phyloP scores from a whole-genome alignment of 2,797 vertebrate genomes.

The Scomberomorus guttatus region DNA sequence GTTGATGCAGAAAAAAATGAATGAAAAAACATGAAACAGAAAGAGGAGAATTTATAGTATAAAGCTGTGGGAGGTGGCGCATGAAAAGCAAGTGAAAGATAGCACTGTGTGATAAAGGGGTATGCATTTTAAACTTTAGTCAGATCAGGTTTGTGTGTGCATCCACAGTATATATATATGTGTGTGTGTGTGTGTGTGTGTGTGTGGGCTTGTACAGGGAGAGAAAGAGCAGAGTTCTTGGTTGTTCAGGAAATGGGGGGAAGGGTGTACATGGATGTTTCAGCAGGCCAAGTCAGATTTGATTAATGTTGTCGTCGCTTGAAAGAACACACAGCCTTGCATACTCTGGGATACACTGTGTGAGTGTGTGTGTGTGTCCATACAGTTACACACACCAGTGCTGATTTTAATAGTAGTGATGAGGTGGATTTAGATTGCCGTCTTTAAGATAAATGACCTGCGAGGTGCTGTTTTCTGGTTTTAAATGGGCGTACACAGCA shows the following conservation, averaged over 20 bases:
- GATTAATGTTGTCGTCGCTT: constrained; percentile 82
- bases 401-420: constrained; percentile 10
- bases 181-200: not conserved
- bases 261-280: constrained; percentile 74
- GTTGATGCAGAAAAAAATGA: not conserved
- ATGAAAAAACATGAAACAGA: not conserved
- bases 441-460: constrained; percentile 45
- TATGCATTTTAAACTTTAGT: not conserved
- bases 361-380: constrained; percentile 19
- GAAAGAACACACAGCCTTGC: constrained; percentile 70
- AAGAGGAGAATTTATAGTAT: not conserved
- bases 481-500: constrained; percentile 19
- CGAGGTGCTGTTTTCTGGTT: constrained; percentile 21
- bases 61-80: not conserved
- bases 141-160: not conserved
- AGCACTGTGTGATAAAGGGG: not conserved
- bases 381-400: constrained; percentile 23
- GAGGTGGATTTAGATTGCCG: not conserved
- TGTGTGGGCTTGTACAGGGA: constrained; percentile 7
- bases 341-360: constrained; percentile 41
- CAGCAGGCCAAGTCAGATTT: constrained; percentile 80
- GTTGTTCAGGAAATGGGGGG: constrained; percentile 73
- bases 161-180: not conserved
- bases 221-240: constrained; percentile 53
- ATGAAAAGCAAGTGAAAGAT: not conserved